A percentile compares a stretch with the other conserved stretches of the same genome.
Evolutionary conservation across 2,797 vertebrate species (phyloP).

Genomic region (Sebastes jordani): DNA sequence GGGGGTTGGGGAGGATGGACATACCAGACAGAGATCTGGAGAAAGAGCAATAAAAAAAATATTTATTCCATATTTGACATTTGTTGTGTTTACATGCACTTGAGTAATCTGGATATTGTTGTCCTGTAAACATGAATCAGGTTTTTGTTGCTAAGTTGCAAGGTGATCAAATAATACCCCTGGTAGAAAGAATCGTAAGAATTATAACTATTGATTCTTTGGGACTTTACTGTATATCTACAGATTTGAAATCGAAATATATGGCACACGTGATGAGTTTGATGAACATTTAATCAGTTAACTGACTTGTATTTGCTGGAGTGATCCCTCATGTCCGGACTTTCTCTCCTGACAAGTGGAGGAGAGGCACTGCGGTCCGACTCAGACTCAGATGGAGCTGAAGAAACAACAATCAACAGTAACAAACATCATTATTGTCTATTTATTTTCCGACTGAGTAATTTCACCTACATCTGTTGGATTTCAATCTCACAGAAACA

Average conservation of each 20-base stretch:
- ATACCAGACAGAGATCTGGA: conserved; percentile 77
- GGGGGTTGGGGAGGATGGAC: conserved; percentile 78
- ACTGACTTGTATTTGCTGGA: conserved; percentile 79
- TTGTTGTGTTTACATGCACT: neutral
- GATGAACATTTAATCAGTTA: neutral
- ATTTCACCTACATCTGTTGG: neutral
- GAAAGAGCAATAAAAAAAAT: neutral
- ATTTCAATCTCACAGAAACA: neutral
- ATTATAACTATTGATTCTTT: neutral
- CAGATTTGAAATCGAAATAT: neutral
- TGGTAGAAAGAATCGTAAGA: neutral
- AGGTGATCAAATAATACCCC: neutral
- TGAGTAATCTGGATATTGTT: neutral
- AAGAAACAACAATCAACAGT: conserved; percentile 19
- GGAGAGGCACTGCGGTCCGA: conserved; percentile 78
- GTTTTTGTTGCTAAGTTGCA: neutral
- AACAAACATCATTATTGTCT: neutral
- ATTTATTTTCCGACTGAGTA: neutral
- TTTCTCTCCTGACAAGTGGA: conserved; percentile 52
- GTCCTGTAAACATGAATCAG: neutral
- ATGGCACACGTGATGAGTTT: neutral
- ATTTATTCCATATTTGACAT: neutral
- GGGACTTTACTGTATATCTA: neutral
- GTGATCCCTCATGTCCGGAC: conserved; percentile 61
- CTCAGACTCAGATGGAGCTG: conserved; percentile 79